These are phyloP conservation scores for Panzeria rudis DNA, from an alignment of 2,888 invertebrate species.

Conservation along the genomic window DNA sequence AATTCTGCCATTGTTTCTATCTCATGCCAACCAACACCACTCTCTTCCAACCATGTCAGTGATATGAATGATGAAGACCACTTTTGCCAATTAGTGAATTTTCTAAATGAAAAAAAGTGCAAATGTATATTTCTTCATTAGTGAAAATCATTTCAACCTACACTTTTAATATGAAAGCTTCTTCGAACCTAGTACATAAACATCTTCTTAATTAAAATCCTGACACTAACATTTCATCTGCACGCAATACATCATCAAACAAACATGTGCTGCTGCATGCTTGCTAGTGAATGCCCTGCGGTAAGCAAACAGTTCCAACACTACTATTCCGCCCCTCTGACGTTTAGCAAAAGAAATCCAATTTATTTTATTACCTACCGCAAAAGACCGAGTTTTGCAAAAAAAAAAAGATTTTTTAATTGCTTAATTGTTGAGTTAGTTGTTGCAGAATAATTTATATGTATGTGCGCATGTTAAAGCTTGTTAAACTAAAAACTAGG, in stretches of 20 bases:
- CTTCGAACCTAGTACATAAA: constrained; percentile 82
- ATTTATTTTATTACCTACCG: constrained; percentile 74
- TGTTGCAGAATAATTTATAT: constrained; percentile 73
- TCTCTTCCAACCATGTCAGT: background rate
- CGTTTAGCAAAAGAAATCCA: constrained; percentile 44
- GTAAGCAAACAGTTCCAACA: constrained; percentile 41
- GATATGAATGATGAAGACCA: constrained; percentile 59
- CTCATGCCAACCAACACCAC: constrained; percentile 27
- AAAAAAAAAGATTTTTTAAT: constrained; percentile 77
- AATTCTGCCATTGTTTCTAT: constrained; percentile 28
- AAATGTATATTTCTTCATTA: constrained; percentile 80
- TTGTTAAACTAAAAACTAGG: constrained; percentile 12
- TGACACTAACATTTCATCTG: constrained; percentile 77
- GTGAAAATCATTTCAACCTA: constrained; percentile 81
- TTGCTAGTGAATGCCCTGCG: constrained; percentile 65
- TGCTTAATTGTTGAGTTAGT: constrained; percentile 79
- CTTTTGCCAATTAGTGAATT: constrained; percentile 80
- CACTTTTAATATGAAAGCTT: constrained; percentile 80
- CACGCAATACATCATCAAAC: constrained; percentile 66
- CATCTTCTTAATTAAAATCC: constrained; percentile 83
- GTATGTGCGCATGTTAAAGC: constrained; percentile 63
- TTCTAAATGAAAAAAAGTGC: constrained; percentile 72
- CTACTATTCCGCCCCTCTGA: background rate
- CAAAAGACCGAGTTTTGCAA: constrained; percentile 63
- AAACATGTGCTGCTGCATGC: constrained; percentile 42